phyloP scores from a whole-genome alignment of 2,797 vertebrate species.

The Xyrichtys novacula region DNA sequence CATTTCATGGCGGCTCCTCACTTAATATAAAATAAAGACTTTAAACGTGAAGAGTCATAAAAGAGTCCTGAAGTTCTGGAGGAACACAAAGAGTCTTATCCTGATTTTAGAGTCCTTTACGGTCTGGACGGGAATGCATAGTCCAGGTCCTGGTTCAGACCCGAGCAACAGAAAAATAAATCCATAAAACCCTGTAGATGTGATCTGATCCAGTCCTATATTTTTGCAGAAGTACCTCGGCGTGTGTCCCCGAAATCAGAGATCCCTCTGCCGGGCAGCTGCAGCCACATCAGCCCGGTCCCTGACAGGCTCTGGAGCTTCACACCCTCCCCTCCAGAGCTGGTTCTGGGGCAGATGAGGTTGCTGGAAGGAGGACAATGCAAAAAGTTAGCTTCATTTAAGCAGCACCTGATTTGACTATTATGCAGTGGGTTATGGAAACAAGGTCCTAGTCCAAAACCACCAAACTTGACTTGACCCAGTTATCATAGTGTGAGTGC shows the following conservation, averaged over 20 bases:
- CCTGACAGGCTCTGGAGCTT: slow-evolving; percentile 20
- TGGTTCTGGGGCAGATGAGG: not conserved
- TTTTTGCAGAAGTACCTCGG: slow-evolving; percentile 63
- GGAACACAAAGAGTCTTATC: slow-evolving; percentile 70
- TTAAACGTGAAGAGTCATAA: slow-evolving; percentile 89
- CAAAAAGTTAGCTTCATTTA: too few species aligned
- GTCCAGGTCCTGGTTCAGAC: slow-evolving; percentile 87
- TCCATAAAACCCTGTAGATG: slow-evolving; percentile 90
- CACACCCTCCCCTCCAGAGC: not conserved
- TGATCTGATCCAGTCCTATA: slow-evolving; percentile 67
- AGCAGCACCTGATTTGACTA: too few species aligned
- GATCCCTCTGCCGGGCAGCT: slow-evolving; percentile 16
- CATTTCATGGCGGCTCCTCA: slow-evolving; percentile 83
- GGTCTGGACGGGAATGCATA: slow-evolving; percentile 90
- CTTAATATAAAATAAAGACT: slow-evolving; percentile 75
- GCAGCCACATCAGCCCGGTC: not conserved
- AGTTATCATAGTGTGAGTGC: too few species aligned
- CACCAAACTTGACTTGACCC: too few species aligned
- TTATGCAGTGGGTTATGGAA: too few species aligned
- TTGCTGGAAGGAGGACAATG: not conserved
- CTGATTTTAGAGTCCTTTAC: slow-evolving; percentile 59
- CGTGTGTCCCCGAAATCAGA: slow-evolving; percentile 29
- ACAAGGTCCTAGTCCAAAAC: too few species aligned
- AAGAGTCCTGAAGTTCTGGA: slow-evolving; percentile 63
- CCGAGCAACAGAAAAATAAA: slow-evolving; percentile 68